Evolutionary conservation across 1,140 invertebrate species (phyloP).

Genomic region (Ridgeia piscesae): DNA sequence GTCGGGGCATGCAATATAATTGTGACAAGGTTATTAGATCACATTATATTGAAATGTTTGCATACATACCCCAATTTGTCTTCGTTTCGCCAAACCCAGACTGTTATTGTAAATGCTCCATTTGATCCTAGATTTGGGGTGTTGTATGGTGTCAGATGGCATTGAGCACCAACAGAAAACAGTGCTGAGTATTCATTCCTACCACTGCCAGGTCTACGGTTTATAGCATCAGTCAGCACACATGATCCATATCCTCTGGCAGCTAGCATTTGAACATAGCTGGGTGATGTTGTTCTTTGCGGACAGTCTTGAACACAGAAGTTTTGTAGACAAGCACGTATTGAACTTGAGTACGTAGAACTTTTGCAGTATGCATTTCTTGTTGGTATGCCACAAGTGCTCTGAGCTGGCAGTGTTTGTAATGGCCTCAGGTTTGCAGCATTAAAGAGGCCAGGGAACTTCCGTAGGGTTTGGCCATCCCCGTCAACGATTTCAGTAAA

Average conservation of each 20-base stretch:
- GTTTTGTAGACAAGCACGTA: conserved; percentile 39
- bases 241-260: conserved; percentile 39
- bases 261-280: conserved; percentile 30
- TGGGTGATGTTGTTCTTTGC: conserved; percentile 32
- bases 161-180: conserved; percentile 34
- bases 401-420: conserved; percentile 40
- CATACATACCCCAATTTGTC: conserved; percentile 38
- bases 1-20: too few species aligned
- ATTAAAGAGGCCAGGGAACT: conserved; percentile 49
- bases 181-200: conserved; percentile 35
- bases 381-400: conserved; percentile 47
- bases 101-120: conserved; percentile 43
- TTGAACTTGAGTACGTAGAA: conserved; percentile 38
- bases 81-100: conserved; percentile 48
- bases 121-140: conserved; percentile 36
- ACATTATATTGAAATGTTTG: neutral
- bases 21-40: neutral
- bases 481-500: neutral
- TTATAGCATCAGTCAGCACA: conserved; percentile 45
- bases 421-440: conserved; percentile 40
- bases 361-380: conserved; percentile 49
- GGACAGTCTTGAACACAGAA: conserved; percentile 51
- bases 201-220: conserved; percentile 39
- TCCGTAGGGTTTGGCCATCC: conserved; percentile 19
- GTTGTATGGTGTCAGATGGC: conserved; percentile 39